Base-by-base conservation (phyloP, 2,113 vertebrate species). In the Melanostigma gelatinosum region DNA sequence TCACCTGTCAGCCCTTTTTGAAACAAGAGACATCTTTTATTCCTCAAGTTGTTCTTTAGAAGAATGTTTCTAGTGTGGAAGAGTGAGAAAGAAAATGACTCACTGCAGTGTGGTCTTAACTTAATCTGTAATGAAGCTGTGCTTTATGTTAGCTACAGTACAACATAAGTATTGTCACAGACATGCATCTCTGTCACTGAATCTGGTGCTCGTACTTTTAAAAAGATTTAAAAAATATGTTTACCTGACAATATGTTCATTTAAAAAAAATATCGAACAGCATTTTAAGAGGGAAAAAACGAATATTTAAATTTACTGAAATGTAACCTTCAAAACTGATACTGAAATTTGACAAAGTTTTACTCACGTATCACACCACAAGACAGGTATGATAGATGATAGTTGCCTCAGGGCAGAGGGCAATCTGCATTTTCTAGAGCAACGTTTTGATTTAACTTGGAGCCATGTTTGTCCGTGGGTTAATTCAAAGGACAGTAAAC, bases 401-500 rank as follows among this genome's bases (percentile, higher is more conserved):
- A 48, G 75, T 60, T 69, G 70, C 82, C 62, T 83, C 66, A 62
- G 67, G 77, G 74, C 83, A 66, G 44, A 69, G 65, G 69, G 72
- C 34, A 66, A 69, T 66, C 79, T 66, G 78, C 8, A 66, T 82
- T 80, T 78, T 57, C 69, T 40, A 65, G 29, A 73, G 57, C 27
- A 20, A 58, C 52, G 77, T 70, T 75, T 72, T 70, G 67, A 63
- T 80, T 74, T 71, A 34, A 62, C 60, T 68, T 79, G n/a, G 8
- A 74, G n/a, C 44, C 48, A 71, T 66, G 68, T 58, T 82, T 71
- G 68, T 80, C 48, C 34, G 15, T 44, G 54, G 54, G 50, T 83
- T 74, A 34, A 67, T 61, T 87, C 66, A 80, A 87, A 83, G 29
- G 50, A 60, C 54, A 80, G 58, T 75, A 6, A 62, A 81, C 73